A percentile compares a stretch with the other conserved stretches of the same genome.
Evolutionary conservation across 1,140 invertebrate genomes (phyloP).

Genomic region (Amyelois transitella): DNA sequence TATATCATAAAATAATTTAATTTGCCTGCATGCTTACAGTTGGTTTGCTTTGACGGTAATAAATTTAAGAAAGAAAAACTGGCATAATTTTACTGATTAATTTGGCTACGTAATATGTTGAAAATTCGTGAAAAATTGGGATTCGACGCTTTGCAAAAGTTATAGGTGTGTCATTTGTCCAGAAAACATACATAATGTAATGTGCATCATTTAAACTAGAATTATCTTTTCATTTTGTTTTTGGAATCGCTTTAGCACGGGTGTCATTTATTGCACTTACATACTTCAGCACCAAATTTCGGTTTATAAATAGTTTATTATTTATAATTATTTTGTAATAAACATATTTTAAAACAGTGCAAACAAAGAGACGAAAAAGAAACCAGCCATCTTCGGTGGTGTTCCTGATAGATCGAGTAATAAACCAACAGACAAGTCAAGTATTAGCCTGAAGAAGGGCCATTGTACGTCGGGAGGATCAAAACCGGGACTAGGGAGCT

Average conservation of each 20-base stretch:
- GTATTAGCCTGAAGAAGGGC: constrained; percentile 20
- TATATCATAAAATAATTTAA: no score
- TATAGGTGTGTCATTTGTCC: no score
- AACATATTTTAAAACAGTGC: constrained; percentile 30
- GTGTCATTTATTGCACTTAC: neutral
- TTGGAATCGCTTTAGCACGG: neutral
- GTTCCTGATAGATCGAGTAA: neutral
- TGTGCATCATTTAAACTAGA: no score
- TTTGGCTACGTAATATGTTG: no score
- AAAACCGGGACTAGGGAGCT: constrained; percentile 47
- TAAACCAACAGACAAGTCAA: constrained; percentile 5
- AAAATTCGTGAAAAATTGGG: no score
- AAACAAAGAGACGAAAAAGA: constrained; percentile 30
- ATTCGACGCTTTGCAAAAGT: no score
- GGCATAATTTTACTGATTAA: no score
- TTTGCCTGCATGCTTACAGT: no score
- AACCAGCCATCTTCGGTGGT: constrained; percentile 29
- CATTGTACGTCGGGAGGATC: constrained; percentile 31
- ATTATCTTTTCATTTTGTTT: no score
- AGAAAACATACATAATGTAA: no score
- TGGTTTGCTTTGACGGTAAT: no score
- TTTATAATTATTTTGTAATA: neutral
- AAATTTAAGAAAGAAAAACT: no score
- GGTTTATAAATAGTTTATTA: neutral
- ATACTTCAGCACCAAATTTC: neutral